Conservation (phyloP, 1,140 invertebrate species). For the Cyclina sinensis region DNA sequence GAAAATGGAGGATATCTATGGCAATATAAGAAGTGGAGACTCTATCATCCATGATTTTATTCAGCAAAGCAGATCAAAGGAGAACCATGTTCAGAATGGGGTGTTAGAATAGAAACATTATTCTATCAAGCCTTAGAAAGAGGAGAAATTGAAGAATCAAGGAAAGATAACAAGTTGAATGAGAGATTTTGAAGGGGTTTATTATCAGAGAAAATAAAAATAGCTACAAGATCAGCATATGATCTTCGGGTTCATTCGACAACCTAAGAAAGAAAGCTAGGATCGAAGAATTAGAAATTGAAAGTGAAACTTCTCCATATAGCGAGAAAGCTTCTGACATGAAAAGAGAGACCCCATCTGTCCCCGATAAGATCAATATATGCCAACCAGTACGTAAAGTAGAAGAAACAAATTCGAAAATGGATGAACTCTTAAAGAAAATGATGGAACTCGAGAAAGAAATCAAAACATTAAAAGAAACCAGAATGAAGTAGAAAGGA, state of each 20-base stretch:
- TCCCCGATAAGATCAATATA: neutral
- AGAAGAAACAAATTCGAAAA: neutral
- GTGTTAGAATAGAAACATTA: slow-evolving; percentile 24
- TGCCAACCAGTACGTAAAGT: neutral
- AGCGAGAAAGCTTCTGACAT: too few relatives aligned
- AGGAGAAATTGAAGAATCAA: slow-evolving; percentile 25
- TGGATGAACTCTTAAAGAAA: neutral
- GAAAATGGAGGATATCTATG: slow-evolving; percentile 12
- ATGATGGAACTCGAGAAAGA: neutral
- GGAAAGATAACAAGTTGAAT: slow-evolving; percentile 17
- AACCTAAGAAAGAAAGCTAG: slow-evolving; percentile 25
- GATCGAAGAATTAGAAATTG: neutral
- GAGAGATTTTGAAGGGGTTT: slow-evolving; percentile 46
- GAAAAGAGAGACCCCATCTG: neutral
- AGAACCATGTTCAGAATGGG: slow-evolving; percentile 15
- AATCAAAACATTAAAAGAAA: neutral
- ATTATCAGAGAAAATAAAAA: slow-evolving; percentile 6
- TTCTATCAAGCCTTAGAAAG: neutral
- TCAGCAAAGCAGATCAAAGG: neutral
- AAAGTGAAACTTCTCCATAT: neutral
- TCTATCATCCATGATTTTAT: slow-evolving; percentile 18
- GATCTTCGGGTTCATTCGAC: neutral
- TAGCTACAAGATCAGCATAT: slow-evolving; percentile 21
- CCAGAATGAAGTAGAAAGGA: too few relatives aligned
- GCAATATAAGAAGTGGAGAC: slow-evolving; percentile 5